Percentiles rank a stretch among this genome's conserved stretches.
Evolutionary conservation across 2,797 vertebrate species (phyloP).

Genomic region (Periparus ater): DNA sequence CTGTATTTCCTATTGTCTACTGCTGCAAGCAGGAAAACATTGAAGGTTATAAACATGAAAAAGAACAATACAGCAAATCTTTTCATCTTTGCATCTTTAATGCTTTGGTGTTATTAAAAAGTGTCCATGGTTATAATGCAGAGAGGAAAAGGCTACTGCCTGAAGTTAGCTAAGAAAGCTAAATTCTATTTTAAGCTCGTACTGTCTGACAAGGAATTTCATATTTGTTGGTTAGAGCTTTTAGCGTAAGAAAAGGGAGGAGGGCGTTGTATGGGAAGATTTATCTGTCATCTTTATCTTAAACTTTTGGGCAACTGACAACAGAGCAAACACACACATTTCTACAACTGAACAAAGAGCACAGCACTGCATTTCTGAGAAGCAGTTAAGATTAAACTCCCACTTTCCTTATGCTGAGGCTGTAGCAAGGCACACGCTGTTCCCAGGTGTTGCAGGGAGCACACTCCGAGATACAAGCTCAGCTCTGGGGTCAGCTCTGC

Average conservation of each 20-base stretch:
- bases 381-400: background rate
- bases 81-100: background rate
- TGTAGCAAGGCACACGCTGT: accelerated
- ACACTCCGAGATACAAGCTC: background rate
- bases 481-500: background rate
- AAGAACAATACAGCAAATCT: background rate
- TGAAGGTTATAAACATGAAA: background rate
- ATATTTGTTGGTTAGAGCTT: background rate
- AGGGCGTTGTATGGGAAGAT: background rate
- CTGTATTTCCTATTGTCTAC: background rate
- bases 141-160: background rate
- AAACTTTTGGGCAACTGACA: background rate
- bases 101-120: background rate
- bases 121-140: background rate
- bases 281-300: background rate
- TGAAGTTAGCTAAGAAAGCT: background rate
- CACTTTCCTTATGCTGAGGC: background rate
- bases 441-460: background rate
- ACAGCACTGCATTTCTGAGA: background rate
- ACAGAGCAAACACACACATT: background rate
- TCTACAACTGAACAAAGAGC: background rate
- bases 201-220: background rate
- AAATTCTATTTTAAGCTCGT: background rate
- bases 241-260: background rate
- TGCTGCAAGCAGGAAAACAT: background rate